Evolutionary conservation across 2,888 invertebrate species (phyloP), one percentile per base, ranked within the genome.

Genomic region (Helobdella robusta): DNA sequence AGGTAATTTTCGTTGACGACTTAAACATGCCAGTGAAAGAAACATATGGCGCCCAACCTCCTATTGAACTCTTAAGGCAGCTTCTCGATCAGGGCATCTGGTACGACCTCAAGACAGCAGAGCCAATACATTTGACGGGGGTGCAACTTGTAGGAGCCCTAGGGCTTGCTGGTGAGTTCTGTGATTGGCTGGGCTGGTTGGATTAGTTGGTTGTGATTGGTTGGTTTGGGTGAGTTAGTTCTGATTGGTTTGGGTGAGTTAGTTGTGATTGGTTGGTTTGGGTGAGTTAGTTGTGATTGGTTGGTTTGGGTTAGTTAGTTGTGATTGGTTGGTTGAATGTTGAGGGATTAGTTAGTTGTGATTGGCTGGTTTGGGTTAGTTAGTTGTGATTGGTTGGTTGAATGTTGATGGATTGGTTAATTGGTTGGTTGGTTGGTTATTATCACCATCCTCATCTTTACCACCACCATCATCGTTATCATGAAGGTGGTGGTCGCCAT

Each of bases 1-100:
- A 87, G 79, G 87, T 94, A 15, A 85, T 93, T 58, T 94, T 94
- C 77, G 89, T 95, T 46, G 95, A 95, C 76, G 94, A 95, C 77
- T 85, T 95, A n/a, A 91, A 91, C 74, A 91, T 94, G 91, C 94
- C 94, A 0, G 82, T 88, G 73, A 86, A 88, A 64, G 91, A 91
- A 80, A 84, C 85, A 1, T 93, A 89, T 75, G 94, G 93, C 0
- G 92, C 93, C 0, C 93, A 94, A 78, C 93, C 94, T 0, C 91
- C 94, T 0, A 89, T 95, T 65, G 94, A 95, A 78, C 82, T 95
- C 50, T 79, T 95, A 28, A 73, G 80, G 4, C 79, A 80, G 73
- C 78, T 78, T 78, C 71, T 77, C 2, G 79, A 79, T 68, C 79
- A 79, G 70, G 77, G 77, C 75, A 77, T 74, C 67, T 79, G 79